Conservation (phyloP, 2,797 vertebrate species). For the Pagetopsis macropterus region DNA sequence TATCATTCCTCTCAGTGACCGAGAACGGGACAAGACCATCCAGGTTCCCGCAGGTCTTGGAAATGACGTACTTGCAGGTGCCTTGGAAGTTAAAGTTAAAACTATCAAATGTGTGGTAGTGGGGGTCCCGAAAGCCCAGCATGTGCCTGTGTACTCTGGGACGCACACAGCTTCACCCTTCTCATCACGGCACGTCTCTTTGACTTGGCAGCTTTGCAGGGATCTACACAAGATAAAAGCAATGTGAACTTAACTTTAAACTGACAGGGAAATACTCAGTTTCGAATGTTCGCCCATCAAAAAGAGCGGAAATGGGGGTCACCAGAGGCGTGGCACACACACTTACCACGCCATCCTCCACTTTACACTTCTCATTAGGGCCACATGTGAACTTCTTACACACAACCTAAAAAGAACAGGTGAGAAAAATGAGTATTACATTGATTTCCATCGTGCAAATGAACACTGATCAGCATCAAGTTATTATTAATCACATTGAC, state of each 20-base stretch:
- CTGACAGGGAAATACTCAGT: background rate
- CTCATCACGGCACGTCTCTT: slow-evolving; percentile 78
- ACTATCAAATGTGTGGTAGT: slow-evolving; percentile 89
- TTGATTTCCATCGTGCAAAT: background rate
- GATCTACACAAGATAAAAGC: slow-evolving; percentile 62
- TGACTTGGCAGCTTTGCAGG: slow-evolving; percentile 75
- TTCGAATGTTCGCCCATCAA: slow-evolving; percentile 69
- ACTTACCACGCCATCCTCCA: slow-evolving; percentile 68
- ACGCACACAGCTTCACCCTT: slow-evolving; percentile 74
- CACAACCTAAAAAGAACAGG: slow-evolving; percentile 62
- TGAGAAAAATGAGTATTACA: background rate
- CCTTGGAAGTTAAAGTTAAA: slow-evolving; percentile 88
- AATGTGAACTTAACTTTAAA: background rate
- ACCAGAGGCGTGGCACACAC: too few relatives aligned
- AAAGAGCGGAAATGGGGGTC: slow-evolving; percentile 78
- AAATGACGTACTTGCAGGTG: slow-evolving; percentile 88
- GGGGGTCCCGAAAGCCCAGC: slow-evolving; percentile 89
- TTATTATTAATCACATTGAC: background rate
- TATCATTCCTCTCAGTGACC: slow-evolving; percentile 84
- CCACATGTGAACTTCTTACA: slow-evolving; percentile 77
- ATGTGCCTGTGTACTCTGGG: slow-evolving; percentile 70
- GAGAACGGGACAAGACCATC: slow-evolving; percentile 81
- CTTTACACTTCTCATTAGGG: slow-evolving; percentile 71
- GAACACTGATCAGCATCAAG: background rate
- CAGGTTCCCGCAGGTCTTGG: slow-evolving; percentile 76